phyloP scores from a whole-genome alignment of 2,113 vertebrate species.

The Calcarius ornatus region DNA sequence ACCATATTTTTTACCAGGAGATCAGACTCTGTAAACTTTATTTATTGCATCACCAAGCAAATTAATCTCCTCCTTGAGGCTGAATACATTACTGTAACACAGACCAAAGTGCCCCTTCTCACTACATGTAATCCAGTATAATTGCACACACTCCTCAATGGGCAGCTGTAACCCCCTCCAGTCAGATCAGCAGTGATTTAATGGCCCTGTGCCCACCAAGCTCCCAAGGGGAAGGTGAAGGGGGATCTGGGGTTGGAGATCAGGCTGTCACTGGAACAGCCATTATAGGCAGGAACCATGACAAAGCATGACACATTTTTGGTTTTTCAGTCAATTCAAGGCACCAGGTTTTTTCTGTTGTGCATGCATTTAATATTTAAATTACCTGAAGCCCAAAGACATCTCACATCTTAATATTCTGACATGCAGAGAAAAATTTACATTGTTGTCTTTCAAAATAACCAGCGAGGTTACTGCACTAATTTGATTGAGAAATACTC shows the following conservation, averaged over 20 bases:
- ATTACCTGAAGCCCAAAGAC: neutral
- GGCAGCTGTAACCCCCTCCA: neutral
- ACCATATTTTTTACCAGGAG: neutral
- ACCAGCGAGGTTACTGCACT: neutral
- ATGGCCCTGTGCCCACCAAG: accelerated
- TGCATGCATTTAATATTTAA: neutral
- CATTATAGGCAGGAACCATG: neutral
- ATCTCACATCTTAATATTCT: neutral
- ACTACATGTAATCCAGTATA: neutral
- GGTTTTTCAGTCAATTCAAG: neutral
- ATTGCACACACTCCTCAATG: neutral
- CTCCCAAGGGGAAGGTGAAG: no score
- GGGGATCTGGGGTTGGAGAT: neutral
- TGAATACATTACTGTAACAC: neutral
- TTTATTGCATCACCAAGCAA: neutral
- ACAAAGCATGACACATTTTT: neutral
- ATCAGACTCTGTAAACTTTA: neutral
- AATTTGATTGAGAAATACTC: neutral
- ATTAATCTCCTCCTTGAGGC: neutral
- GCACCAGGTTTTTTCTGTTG: neutral
- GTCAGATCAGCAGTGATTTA: neutral
- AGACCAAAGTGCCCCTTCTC: neutral
- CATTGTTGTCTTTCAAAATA: neutral
- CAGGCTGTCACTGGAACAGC: neutral
- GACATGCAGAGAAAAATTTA: neutral